These are phyloP conservation scores for Gallinago jamesoni DNA, from an alignment of 2,113 vertebrate genomes.

Conservation along the genomic window DNA sequence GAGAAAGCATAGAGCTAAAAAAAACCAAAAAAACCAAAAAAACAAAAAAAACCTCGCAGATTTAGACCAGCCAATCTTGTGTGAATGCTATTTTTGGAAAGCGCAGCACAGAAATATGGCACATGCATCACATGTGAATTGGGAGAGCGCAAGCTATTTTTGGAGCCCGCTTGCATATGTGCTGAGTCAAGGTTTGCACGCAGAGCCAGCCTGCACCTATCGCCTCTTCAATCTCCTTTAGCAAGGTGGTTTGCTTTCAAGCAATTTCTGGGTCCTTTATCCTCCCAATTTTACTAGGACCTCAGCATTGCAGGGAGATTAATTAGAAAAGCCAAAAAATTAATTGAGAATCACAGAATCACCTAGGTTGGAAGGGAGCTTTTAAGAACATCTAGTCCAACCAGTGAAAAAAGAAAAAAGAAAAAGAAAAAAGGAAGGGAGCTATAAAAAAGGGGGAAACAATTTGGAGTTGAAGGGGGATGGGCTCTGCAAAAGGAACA, in stretches of 20 bases:
- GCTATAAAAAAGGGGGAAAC: background rate
- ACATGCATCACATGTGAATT: slow-evolving; percentile 56
- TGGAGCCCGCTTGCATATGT: slow-evolving; percentile 54
- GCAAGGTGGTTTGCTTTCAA: background rate
- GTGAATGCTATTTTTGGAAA: slow-evolving; percentile 44
- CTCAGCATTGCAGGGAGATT: background rate
- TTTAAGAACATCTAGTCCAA: too few relatives aligned
- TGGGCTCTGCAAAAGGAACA: background rate
- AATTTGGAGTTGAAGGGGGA: background rate
- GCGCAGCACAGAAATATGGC: slow-evolving; percentile 31
- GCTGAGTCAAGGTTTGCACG: slow-evolving; percentile 62
- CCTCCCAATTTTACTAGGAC: background rate
- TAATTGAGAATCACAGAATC: background rate
- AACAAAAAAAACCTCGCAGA: background rate
- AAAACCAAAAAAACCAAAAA: too few relatives aligned
- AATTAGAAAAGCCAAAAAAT: background rate
- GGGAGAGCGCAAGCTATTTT: slow-evolving; percentile 51
- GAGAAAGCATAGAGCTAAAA: background rate
- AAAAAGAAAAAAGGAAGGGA: background rate
- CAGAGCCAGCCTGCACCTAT: background rate
- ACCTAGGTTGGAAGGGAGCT: too few relatives aligned
- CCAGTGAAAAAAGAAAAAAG: too few relatives aligned
- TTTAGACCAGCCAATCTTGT: slow-evolving; percentile 20
- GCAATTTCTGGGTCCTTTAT: background rate
- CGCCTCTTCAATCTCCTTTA: background rate